These are phyloP conservation scores for Orchesella cincta DNA, from an alignment of 1,140 invertebrate species.

Conservation along the genomic window DNA sequence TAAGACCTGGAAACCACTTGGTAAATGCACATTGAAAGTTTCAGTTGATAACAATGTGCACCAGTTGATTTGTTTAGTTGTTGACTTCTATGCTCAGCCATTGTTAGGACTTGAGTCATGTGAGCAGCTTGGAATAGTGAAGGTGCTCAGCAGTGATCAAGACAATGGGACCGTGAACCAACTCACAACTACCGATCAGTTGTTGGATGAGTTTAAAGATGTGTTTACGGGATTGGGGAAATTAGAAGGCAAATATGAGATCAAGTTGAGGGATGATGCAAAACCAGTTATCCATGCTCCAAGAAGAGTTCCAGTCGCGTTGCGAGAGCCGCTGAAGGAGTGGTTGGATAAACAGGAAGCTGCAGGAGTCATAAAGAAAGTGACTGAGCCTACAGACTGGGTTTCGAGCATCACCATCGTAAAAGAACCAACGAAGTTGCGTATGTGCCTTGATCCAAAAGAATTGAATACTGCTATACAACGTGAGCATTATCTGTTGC, in stretches of 20 bases:
- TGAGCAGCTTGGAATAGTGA: slow-evolving; percentile 30
- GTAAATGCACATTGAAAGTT: neutral
- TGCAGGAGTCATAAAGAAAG: slow-evolving; percentile 43
- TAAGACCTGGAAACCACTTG: neutral
- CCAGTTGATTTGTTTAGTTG: neutral
- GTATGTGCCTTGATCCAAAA: slow-evolving; percentile 59
- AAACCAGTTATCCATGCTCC: slow-evolving; percentile 45
- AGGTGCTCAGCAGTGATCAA: slow-evolving; percentile 32
- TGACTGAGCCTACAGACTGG: slow-evolving; percentile 54
- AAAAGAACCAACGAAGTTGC: slow-evolving; percentile 53
- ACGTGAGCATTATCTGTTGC: slow-evolving; percentile 55
- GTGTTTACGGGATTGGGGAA: slow-evolving; percentile 35
- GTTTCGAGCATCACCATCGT: slow-evolving; percentile 54
- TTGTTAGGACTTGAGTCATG: slow-evolving; percentile 17
- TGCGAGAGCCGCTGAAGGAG: slow-evolving; percentile 41
- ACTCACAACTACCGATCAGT: neutral
- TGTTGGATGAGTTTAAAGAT: slow-evolving; percentile 16
- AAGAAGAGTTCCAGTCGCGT: slow-evolving; percentile 52
- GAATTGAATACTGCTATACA: slow-evolving; percentile 59
- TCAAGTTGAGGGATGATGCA: neutral
- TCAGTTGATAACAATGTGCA: neutral
- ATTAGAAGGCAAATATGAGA: slow-evolving; percentile 30
- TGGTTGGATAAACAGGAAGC: slow-evolving; percentile 52
- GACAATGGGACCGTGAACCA: slow-evolving; percentile 7
- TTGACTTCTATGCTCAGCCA: slow-evolving; percentile 1